phyloP scores from a whole-genome alignment of 2,888 invertebrate genomes.

The Calameuta filiformis region DNA sequence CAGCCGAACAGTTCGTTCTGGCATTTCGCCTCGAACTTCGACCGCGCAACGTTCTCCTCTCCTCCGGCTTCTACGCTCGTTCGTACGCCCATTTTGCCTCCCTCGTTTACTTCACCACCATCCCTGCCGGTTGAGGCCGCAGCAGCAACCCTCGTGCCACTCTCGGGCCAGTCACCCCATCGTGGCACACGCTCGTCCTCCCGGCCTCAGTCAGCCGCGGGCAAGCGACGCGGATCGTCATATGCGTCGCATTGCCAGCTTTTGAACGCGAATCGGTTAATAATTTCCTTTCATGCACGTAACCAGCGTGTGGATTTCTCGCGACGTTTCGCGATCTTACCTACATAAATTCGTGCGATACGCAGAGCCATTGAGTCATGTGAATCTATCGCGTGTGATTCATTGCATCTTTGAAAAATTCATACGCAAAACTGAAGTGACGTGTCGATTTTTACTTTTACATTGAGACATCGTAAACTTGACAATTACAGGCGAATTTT shows the following conservation, averaged over 20 bases:
- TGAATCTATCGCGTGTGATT: not conserved
- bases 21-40: constrained; percentile 24
- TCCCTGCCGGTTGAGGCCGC: constrained; percentile 36
- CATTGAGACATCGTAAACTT: not conserved
- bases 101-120: constrained; percentile 31
- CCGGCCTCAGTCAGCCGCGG: constrained; percentile 37
- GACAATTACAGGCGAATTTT: not conserved
- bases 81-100: constrained; percentile 16
- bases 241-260: not conserved
- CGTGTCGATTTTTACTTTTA: not conserved
- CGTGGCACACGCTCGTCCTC: constrained; percentile 23
- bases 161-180: constrained; percentile 20
- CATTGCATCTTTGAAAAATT: not conserved
- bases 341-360: not conserved
- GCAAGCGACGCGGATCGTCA: constrained; percentile 33
- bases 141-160: constrained; percentile 18
- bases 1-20: constrained; percentile 41
- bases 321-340: not conserved
- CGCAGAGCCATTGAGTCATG: not conserved
- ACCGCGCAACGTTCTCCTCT: constrained; percentile 19
- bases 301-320: not conserved
- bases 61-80: not conserved
- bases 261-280: not conserved
- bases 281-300: not conserved
- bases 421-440: not conserved